Percentiles rank a stretch among this genome's conserved stretches.
Conservation (phyloP, 2,888 invertebrate genomes). For the Malthinus flaveolus region DNA sequence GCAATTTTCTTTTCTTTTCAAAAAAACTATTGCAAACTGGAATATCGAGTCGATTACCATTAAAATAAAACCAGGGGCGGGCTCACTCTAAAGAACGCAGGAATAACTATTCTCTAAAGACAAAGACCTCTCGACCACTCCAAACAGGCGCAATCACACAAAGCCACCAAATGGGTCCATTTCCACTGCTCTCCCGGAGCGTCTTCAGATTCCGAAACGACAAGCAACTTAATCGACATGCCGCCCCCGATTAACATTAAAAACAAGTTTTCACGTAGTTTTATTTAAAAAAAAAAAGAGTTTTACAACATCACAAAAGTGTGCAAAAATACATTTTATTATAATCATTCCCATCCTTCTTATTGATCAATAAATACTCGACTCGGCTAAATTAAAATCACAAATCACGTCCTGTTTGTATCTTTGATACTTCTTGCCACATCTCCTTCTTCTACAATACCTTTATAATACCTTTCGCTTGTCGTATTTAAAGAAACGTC, state of each 20-base stretch:
- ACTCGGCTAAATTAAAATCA: slow-evolving; percentile 1
- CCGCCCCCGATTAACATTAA: too few relatives aligned
- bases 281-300: too few relatives aligned
- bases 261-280: too few relatives aligned
- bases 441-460: slow-evolving; percentile 61
- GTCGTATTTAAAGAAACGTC: slow-evolving; percentile 61
- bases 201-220: too few relatives aligned
- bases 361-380: slow-evolving; percentile 3
- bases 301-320: too few relatives aligned
- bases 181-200: too few relatives aligned
- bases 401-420: background rate
- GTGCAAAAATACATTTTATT: too few relatives aligned
- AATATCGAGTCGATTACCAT: slow-evolving; percentile 43
- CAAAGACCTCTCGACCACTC: too few relatives aligned
- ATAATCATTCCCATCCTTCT: slow-evolving; percentile 3
- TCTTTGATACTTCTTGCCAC: slow-evolving; percentile 40
- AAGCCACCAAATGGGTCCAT: too few relatives aligned
- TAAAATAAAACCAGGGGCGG: slow-evolving; percentile 3
- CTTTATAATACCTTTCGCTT: slow-evolving; percentile 62
- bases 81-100: slow-evolving; percentile 22
- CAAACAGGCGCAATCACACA: too few relatives aligned
- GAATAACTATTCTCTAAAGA: too few relatives aligned
- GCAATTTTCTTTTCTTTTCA: slow-evolving; percentile 37
- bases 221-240: too few relatives aligned
- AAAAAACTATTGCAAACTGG: slow-evolving; percentile 40